These are phyloP conservation scores for Echinometra lucunter DNA, from an alignment of 53 echinoderm and acorn worm genomes.

Conservation along the genomic window DNA sequence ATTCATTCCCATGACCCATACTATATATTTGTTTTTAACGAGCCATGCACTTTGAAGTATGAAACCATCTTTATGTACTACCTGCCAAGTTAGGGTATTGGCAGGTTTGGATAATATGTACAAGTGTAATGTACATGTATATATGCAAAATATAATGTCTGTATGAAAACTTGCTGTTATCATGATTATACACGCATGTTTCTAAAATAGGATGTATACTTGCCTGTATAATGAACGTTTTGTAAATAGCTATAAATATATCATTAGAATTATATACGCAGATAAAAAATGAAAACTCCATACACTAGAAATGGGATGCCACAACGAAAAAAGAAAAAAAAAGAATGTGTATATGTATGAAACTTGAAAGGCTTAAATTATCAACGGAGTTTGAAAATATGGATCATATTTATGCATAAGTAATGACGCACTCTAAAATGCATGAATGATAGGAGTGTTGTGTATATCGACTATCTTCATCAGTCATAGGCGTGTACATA, in stretches of 20 bases:
- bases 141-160: not conserved
- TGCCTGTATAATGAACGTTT: not conserved
- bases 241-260: not conserved
- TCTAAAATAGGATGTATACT: not conserved
- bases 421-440: not conserved
- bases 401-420: not conserved
- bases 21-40: too few species aligned
- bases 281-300: not conserved
- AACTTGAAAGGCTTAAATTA: not conserved
- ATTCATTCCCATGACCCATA: too few species aligned
- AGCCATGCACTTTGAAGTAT: too few species aligned
- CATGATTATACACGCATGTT: not conserved
- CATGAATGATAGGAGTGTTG: not conserved
- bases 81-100: too few species aligned
- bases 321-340: not conserved
- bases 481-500: slow-evolving; percentile 11
- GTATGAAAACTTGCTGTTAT: not conserved
- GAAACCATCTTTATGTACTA: too few species aligned
- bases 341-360: not conserved
- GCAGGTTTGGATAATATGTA: not conserved
- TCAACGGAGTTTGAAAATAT: not conserved
- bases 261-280: not conserved
- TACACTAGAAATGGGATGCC: not conserved
- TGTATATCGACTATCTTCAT: not conserved
- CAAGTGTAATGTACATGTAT: not conserved